Evolutionary conservation across 2,888 invertebrate species (phyloP).

Genomic region (Minunthozetes semirufus): DNA sequence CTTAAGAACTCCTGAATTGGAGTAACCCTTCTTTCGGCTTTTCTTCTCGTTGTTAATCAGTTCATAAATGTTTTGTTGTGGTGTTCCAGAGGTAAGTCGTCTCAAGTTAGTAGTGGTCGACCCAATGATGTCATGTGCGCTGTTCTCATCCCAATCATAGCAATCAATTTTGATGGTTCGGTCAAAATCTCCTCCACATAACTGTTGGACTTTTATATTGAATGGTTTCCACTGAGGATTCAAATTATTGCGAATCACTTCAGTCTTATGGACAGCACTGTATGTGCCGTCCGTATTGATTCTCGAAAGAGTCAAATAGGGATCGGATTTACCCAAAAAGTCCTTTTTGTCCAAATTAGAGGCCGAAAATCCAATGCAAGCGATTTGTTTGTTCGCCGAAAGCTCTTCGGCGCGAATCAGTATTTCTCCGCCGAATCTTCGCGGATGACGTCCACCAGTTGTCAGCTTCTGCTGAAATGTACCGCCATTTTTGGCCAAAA

Average conservation of each 20-base stretch:
- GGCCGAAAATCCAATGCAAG: slow-evolving; percentile 47
- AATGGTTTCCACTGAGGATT: slow-evolving; percentile 55
- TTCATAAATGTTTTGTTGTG: slow-evolving; percentile 46
- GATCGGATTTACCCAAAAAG: slow-evolving; percentile 26
- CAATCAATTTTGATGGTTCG: slow-evolving; percentile 53
- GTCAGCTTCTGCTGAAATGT: slow-evolving; percentile 39
- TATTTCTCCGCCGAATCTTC: slow-evolving; percentile 38
- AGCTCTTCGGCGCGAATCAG: slow-evolving; percentile 45
- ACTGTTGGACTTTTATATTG: slow-evolving; percentile 49
- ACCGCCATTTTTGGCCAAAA: slow-evolving; percentile 46
- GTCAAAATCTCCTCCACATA: slow-evolving; percentile 55
- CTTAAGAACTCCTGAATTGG: neutral
- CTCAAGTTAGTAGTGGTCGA: slow-evolving; percentile 50
- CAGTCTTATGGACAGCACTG: slow-evolving; percentile 54
- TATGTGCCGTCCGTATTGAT: slow-evolving; percentile 51
- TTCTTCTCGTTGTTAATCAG: slow-evolving; percentile 1
- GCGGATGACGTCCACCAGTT: slow-evolving; percentile 7
- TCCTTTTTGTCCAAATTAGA: slow-evolving; percentile 49
- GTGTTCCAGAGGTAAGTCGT: slow-evolving; percentile 48
- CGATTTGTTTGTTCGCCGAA: slow-evolving; percentile 38
- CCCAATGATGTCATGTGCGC: slow-evolving; percentile 52
- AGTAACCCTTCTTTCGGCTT: neutral
- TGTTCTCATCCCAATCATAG: slow-evolving; percentile 51
- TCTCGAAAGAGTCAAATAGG: slow-evolving; percentile 39
- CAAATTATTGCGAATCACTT: slow-evolving; percentile 53